Percentiles rank a stretch among this genome's conserved stretches.
These are phyloP conservation scores for Phalanger gymnotis DNA, from an alignment of 2,797 vertebrate genomes.

Conservation along the genomic window DNA sequence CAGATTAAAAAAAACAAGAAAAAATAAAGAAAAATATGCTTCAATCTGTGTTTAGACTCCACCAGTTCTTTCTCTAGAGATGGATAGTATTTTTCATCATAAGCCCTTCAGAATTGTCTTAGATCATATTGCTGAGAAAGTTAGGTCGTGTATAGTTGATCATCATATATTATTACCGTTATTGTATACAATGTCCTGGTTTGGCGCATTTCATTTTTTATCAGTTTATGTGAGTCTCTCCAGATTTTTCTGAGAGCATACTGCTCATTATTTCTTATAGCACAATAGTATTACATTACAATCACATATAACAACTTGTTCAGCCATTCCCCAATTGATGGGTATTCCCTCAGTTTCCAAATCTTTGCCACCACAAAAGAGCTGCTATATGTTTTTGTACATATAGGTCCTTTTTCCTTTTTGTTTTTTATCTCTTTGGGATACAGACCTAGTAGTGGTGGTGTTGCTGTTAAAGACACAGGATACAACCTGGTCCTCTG, in stretches of 20 bases:
- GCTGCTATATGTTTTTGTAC: background rate
- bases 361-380: background rate
- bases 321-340: background rate
- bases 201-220: background rate
- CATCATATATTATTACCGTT: background rate
- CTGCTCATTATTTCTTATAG: background rate
- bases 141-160: background rate
- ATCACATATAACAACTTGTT: background rate
- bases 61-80: background rate
- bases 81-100: background rate
- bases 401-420: background rate
- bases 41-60: background rate
- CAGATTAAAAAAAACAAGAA: background rate
- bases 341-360: background rate
- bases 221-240: background rate
- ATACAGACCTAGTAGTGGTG: background rate
- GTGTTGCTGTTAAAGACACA: background rate
- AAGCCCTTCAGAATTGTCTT: background rate
- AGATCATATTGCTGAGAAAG: background rate
- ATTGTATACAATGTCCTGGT: background rate
- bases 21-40: background rate
- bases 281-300: background rate
- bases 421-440: background rate
- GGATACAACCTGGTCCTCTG: background rate
- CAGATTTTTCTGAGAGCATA: background rate